A percentile compares a stretch with the other conserved stretches of the same genome.
These are phyloP conservation scores for Microctonus hyperodae DNA, from an alignment of 2,888 invertebrate species.

Conservation along the genomic window DNA sequence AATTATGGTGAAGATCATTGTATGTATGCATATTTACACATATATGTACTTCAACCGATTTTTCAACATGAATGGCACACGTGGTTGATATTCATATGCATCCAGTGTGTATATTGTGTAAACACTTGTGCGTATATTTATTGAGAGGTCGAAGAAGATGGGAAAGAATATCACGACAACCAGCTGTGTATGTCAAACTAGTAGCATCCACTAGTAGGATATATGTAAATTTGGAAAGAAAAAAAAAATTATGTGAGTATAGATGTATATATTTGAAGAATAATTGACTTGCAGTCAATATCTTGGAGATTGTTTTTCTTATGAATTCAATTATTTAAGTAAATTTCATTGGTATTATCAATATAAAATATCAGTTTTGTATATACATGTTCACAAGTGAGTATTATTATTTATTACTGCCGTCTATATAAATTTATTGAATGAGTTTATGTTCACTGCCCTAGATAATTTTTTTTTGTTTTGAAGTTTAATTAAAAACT, in stretches of 20 bases:
- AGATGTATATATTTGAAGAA: background rate
- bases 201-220: background rate
- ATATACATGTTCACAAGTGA: too few relatives aligned
- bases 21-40: background rate
- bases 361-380: too few relatives aligned
- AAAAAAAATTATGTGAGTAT: too few relatives aligned
- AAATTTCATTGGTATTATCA: too few relatives aligned
- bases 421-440: too few relatives aligned
- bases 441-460: too few relatives aligned
- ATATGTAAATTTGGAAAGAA: background rate
- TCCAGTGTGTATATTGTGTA: conserved; percentile 11
- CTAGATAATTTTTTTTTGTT: too few relatives aligned
- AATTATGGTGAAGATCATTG: background rate
- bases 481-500: too few relatives aligned
- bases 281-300: background rate
- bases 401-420: too few relatives aligned
- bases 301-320: background rate
- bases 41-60: background rate
- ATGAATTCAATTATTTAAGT: background rate
- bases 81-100: background rate
- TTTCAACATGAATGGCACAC: background rate
- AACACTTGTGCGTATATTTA: conserved; percentile 6
- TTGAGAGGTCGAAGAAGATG: background rate
- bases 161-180: background rate
- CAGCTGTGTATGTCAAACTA: conserved; percentile 2